A percentile compares a stretch with the other conserved stretches of the same genome.
Evolutionary conservation across 2,797 vertebrate species (phyloP).

Genomic region (Poecilia velifera): DNA sequence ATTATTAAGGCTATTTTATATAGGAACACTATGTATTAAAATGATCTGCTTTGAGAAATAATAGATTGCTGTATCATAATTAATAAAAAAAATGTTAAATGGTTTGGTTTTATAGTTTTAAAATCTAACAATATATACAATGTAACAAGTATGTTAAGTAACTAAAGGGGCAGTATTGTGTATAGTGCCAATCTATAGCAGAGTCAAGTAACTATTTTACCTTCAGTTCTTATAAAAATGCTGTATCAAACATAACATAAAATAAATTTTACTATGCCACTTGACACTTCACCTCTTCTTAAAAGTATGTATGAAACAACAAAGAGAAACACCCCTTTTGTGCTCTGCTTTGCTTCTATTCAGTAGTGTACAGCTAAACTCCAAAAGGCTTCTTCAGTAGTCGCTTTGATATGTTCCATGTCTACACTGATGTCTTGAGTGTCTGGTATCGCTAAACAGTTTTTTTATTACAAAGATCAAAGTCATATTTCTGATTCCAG

Average conservation of each 20-base stretch:
- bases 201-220: too few species aligned
- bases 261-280: too few species aligned
- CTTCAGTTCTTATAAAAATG: too few species aligned
- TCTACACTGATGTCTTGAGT: background rate
- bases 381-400: background rate
- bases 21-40: background rate
- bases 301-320: background rate
- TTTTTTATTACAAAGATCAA: slow-evolving; percentile 3
- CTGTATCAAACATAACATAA: too few species aligned
- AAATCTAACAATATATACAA: background rate
- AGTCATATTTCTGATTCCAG: background rate
- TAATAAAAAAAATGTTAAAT: too few species aligned
- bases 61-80: background rate
- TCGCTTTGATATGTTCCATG: background rate
- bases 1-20: background rate
- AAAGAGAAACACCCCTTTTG: background rate
- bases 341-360: background rate
- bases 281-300: too few species aligned
- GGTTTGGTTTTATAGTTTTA: background rate
- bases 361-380: background rate
- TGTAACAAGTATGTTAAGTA: background rate
- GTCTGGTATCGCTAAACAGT: background rate
- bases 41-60: background rate
- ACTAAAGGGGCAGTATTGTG: background rate
- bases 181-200: too few species aligned